phyloP scores from a whole-genome alignment of 2,888 invertebrate species.

The Synergus laeviventris region DNA sequence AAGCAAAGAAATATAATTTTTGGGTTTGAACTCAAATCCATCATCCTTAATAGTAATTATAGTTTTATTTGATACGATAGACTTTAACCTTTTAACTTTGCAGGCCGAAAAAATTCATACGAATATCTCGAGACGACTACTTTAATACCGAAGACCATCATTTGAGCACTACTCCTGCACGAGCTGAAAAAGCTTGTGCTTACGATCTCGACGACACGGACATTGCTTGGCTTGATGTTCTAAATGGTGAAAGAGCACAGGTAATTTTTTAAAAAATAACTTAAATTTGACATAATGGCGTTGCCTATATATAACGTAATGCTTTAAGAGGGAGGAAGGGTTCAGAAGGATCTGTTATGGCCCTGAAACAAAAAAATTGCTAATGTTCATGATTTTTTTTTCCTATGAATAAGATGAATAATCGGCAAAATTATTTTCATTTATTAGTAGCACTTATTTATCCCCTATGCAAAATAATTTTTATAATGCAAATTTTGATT shows the following conservation, averaged over 20 bases:
- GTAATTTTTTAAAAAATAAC: constrained; percentile 55
- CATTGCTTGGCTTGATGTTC: constrained; percentile 90
- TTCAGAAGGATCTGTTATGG: too few relatives aligned
- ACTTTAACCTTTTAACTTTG: constrained; percentile 61
- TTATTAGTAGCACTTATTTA: too few relatives aligned
- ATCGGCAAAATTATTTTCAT: too few relatives aligned
- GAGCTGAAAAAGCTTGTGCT: constrained; percentile 94
- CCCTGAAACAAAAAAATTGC: too few relatives aligned
- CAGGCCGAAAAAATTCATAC: constrained; percentile 95
- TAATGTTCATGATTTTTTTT: too few relatives aligned
- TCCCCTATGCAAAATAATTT: too few relatives aligned
- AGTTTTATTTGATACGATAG: not conserved
- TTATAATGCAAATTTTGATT: too few relatives aligned
- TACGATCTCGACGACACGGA: constrained; percentile 97
- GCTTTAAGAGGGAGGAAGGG: too few relatives aligned
- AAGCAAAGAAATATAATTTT: too few relatives aligned
- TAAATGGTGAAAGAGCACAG: constrained; percentile 92
- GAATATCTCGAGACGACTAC: constrained; percentile 91
- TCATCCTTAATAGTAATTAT: too few relatives aligned
- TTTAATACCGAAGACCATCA: constrained; percentile 91
- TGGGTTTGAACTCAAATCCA: too few relatives aligned
- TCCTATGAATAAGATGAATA: too few relatives aligned
- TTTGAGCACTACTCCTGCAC: constrained; percentile 89
- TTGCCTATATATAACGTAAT: not conserved
- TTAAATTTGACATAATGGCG: not conserved